Evolutionary conservation across 1,140 invertebrate species (phyloP).

Genomic region (Andricus grossulariae): DNA sequence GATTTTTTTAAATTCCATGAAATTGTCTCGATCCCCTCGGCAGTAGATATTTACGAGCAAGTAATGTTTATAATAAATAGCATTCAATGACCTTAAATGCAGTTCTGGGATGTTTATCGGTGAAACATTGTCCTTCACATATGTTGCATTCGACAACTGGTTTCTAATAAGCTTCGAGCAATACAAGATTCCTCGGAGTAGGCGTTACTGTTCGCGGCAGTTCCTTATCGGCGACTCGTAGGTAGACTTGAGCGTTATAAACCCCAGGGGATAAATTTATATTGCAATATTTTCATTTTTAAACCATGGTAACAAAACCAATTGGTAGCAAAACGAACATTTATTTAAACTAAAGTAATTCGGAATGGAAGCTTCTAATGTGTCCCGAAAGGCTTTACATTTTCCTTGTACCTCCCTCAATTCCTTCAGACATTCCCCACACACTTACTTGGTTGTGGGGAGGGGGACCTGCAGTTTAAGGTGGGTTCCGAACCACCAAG

Average conservation of each 20-base stretch:
- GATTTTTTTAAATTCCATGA: constrained; percentile 30
- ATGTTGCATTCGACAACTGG: constrained; percentile 41
- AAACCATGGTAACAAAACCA: no score
- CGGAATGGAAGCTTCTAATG: no score
- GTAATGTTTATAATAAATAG: neutral
- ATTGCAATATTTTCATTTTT: neutral
- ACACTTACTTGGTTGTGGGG: no score
- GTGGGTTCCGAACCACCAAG: no score
- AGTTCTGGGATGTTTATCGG: neutral
- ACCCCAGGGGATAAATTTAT: constrained; percentile 44
- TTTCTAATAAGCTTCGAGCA: constrained; percentile 37
- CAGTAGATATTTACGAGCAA: no score
- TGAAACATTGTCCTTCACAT: constrained; percentile 10
- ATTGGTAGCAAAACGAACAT: no score
- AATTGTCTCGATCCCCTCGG: neutral
- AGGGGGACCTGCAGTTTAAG: no score
- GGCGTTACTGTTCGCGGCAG: constrained; percentile 45
- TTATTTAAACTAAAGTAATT: no score
- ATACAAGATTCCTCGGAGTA: constrained; percentile 40
- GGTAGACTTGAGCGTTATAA: constrained; percentile 51
- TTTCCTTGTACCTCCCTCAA: no score
- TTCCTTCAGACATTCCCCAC: no score
- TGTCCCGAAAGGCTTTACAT: no score
- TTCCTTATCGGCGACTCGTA: constrained; percentile 56
- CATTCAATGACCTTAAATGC: neutral